Evolutionary conservation across 2,113 vertebrate species (phyloP).

Genomic region (Prietella phreatophila): DNA sequence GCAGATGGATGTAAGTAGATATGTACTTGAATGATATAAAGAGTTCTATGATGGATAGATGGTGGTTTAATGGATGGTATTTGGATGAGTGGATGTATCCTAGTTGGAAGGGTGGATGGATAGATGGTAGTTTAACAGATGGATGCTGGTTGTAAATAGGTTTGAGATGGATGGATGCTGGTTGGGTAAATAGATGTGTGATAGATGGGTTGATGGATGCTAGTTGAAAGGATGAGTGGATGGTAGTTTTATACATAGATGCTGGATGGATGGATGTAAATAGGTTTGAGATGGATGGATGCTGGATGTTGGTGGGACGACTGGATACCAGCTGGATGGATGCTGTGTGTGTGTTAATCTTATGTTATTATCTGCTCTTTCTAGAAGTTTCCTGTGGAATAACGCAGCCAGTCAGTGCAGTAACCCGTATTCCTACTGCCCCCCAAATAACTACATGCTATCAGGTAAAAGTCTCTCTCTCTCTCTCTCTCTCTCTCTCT

Average conservation of each 20-base stretch:
- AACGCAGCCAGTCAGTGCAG: slow-evolving; percentile 66
- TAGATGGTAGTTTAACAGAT: background rate
- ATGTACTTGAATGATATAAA: background rate
- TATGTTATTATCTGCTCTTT: slow-evolving; percentile 15
- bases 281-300: background rate
- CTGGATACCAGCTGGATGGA: background rate
- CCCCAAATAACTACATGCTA: slow-evolving; percentile 61
- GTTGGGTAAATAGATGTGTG: too few relatives aligned
- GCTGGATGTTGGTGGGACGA: background rate
- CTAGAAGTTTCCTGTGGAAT: slow-evolving; percentile 70
- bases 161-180: background rate
- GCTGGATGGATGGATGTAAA: background rate
- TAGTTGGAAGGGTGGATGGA: background rate
- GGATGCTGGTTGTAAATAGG: background rate
- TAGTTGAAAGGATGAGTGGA: background rate
- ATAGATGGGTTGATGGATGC: too few relatives aligned
- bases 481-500: background rate
- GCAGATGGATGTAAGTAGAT: background rate
- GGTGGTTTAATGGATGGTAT: background rate
- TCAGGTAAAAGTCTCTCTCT: slow-evolving; percentile 39
- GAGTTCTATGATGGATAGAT: background rate
- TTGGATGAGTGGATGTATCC: background rate
- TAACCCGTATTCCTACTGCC: slow-evolving; percentile 64
- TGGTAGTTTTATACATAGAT: background rate
- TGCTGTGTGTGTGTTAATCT: background rate